These are phyloP conservation scores for Aradus depressus DNA, from an alignment of 2,888 invertebrate species.

Conservation along the genomic window DNA sequence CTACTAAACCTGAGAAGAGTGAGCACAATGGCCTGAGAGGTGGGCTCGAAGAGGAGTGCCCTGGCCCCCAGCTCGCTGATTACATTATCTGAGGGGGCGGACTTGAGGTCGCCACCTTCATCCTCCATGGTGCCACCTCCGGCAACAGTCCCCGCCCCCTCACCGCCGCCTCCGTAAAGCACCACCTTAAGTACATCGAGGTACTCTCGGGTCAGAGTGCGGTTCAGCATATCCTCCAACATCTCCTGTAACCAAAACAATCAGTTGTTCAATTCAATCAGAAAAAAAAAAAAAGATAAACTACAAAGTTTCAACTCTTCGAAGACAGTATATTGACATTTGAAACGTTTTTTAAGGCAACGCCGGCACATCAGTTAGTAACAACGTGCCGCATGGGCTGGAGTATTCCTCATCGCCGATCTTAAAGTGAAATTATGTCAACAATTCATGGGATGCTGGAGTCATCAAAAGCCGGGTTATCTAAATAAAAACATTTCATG, in stretches of 20 bases:
- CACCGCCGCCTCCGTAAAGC: constrained; percentile 62
- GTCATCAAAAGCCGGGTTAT: no score
- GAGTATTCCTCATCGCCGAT: no score
- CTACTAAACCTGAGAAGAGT: constrained; percentile 45
- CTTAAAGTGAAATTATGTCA: no score
- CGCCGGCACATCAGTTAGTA: no score
- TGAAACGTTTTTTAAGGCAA: no score
- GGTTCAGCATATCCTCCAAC: constrained; percentile 71
- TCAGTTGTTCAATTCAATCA: no score
- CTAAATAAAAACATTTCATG: no score
- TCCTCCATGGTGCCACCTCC: constrained; percentile 26
- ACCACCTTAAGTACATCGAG: constrained; percentile 70
- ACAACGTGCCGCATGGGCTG: no score
- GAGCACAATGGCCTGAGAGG: constrained; percentile 51
- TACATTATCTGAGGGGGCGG: constrained; percentile 45
- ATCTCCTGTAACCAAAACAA: constrained; percentile 48
- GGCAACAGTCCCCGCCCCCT: constrained; percentile 37
- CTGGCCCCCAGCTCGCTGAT: constrained; percentile 72
- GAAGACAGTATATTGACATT: no score
- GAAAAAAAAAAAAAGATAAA: not conserved
- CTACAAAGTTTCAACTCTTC: no score
- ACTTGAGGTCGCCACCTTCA: constrained; percentile 22
- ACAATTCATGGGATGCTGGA: no score
- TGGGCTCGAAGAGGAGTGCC: constrained; percentile 53
- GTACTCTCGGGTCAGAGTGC: constrained; percentile 78